Evolutionary conservation across 2,888 invertebrate genomes (phyloP).

Genomic region (Apodemia zela): DNA sequence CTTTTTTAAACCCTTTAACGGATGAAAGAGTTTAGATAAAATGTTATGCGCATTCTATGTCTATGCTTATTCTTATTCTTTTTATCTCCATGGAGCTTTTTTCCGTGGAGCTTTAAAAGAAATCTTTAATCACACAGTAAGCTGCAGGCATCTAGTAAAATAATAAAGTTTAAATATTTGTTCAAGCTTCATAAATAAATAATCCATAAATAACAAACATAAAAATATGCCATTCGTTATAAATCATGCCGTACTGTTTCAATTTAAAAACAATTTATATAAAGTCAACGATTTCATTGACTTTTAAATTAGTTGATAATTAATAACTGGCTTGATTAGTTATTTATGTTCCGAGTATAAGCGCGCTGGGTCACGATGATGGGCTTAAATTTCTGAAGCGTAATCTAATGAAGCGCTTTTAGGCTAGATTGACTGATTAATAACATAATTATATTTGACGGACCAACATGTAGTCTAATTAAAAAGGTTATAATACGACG

Average conservation of each 20-base stretch:
- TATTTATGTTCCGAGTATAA: conserved; percentile 14
- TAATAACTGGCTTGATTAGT: conserved; percentile 17
- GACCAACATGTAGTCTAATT: conserved; percentile 24
- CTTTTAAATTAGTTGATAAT: conserved; percentile 14
- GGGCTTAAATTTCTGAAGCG: conserved; percentile 29
- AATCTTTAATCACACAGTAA: background rate
- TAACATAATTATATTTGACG: conserved; percentile 38
- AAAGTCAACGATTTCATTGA: conserved; percentile 15
- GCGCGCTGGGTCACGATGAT: conserved; percentile 34
- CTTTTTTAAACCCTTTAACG: too few species aligned
- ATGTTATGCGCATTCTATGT: too few species aligned
- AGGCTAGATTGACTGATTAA: conserved; percentile 36
- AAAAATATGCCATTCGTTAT: background rate
- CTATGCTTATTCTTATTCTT: too few species aligned
- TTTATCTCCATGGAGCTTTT: too few species aligned
- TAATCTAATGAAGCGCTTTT: conserved; percentile 38
- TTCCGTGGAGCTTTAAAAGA: too few species aligned
- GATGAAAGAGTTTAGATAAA: too few species aligned
- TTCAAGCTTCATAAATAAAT: background rate
- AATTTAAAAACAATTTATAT: conserved; percentile 15
- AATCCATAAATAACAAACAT: conserved; percentile 18
- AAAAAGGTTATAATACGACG: conserved; percentile 8
- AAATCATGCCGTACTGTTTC: background rate
- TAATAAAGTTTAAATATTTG: background rate
- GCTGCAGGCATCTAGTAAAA: background rate